phyloP scores from a whole-genome alignment of 2,797 vertebrate species.

The Oryzias sinensis region DNA sequence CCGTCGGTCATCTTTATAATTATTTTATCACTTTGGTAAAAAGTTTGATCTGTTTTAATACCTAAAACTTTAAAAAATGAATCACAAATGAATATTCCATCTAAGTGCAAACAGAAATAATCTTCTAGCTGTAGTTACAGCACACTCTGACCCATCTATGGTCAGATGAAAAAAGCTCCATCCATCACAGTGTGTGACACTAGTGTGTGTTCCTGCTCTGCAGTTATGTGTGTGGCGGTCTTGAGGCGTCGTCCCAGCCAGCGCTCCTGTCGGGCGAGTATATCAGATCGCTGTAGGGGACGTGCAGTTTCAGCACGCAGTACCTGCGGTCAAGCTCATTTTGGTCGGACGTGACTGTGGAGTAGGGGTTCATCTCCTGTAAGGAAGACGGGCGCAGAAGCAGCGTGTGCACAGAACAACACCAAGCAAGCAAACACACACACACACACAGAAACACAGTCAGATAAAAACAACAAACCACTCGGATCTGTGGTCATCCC shows the following conservation, averaged over 20 bases:
- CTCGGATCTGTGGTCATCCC: not conserved
- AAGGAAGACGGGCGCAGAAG: conserved; percentile 18
- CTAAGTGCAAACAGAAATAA: no score
- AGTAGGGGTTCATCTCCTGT: conserved; percentile 83
- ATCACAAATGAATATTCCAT: no score
- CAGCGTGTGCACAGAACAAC: conserved; percentile 10
- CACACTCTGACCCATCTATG: not conserved
- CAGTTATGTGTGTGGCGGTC: conserved; percentile 19
- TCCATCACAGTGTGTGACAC: not conserved
- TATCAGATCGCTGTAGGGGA: conserved; percentile 60
- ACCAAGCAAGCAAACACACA: conserved; percentile 30
- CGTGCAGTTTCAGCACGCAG: conserved; percentile 66
- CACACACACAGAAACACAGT: conserved; percentile 23
- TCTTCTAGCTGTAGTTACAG: no score
- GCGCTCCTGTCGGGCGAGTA: conserved; percentile 29
- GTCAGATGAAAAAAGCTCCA: not conserved
- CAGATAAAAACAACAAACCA: not conserved
- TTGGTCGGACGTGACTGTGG: conserved; percentile 77
- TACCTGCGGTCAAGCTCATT: conserved; percentile 87
- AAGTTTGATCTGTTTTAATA: no score
- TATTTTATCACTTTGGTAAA: no score
- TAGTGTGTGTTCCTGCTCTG: conserved; percentile 12
- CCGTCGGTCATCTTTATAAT: no score
- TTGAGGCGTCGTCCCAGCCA: conserved; percentile 21
- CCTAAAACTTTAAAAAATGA: no score